A percentile compares a stretch with the other conserved stretches of the same genome.
These are phyloP conservation scores for Capromys pilorides DNA, from an alignment of 2,797 vertebrate species.

Conservation along the genomic window DNA sequence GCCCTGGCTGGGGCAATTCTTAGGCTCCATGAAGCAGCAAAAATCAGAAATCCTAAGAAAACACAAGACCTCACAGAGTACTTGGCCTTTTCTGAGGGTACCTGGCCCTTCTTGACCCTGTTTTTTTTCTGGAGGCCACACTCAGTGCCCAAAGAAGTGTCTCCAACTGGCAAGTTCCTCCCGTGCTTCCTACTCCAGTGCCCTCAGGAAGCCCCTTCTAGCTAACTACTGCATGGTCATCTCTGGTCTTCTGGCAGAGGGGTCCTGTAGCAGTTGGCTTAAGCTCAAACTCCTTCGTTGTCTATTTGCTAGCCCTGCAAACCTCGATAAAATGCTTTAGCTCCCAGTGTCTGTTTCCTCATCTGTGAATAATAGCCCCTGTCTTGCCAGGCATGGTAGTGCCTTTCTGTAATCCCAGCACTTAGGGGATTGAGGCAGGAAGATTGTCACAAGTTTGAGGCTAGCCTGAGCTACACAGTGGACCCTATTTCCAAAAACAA, in stretches of 20 bases:
- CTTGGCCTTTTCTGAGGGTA: conserved; percentile 14
- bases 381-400: background rate
- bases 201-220: background rate
- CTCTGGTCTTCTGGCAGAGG: background rate
- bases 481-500: background rate
- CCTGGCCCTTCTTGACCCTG: background rate
- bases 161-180: conserved; percentile 12
- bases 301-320: background rate
- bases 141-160: background rate
- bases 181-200: fast-evolving
- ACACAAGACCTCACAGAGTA: background rate
- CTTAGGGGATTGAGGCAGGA: background rate
- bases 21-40: background rate
- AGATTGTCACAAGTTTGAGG: background rate
- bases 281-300: background rate
- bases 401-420: background rate
- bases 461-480: background rate
- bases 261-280: background rate
- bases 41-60: background rate
- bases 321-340: background rate
- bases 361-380: conserved; percentile 1
- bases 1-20: conserved; percentile 41
- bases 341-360: conserved; percentile 40
- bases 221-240: background rate
- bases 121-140: background rate